Percentiles rank a stretch among this genome's conserved stretches.
These are phyloP conservation scores for Cichladusa arquata DNA, from an alignment of 2,113 vertebrate species.

Conservation along the genomic window DNA sequence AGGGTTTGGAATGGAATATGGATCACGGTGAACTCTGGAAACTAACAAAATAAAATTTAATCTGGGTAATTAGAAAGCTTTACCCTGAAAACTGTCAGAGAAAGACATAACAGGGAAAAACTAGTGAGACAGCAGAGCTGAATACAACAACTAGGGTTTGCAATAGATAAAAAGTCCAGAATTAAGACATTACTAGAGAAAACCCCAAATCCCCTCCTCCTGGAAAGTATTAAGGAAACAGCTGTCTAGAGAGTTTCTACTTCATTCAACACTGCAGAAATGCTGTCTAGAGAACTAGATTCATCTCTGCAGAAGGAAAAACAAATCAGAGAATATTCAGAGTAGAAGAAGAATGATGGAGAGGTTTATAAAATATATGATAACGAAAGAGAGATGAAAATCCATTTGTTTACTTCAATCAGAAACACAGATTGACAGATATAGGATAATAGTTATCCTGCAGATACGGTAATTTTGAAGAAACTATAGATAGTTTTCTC, in stretches of 20 bases:
- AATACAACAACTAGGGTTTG: neutral
- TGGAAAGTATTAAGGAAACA: neutral
- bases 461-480: neutral
- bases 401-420: neutral
- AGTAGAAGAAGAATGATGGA: neutral
- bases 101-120: neutral
- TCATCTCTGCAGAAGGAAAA: neutral
- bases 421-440: neutral
- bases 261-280: neutral
- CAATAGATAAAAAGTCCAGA: neutral
- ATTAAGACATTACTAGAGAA: neutral
- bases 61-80: neutral
- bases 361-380: neutral
- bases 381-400: neutral
- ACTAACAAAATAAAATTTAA: neutral
- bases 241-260: neutral
- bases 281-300: neutral
- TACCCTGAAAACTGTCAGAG: neutral
- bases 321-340: neutral
- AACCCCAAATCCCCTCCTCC: neutral
- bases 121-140: neutral
- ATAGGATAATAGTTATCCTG: neutral
- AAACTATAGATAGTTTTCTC: neutral
- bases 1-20: neutral
- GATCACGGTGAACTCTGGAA: neutral